Evolutionary conservation across 1,140 invertebrate species (phyloP).

Genomic region (Monomorium pharaonis): DNA sequence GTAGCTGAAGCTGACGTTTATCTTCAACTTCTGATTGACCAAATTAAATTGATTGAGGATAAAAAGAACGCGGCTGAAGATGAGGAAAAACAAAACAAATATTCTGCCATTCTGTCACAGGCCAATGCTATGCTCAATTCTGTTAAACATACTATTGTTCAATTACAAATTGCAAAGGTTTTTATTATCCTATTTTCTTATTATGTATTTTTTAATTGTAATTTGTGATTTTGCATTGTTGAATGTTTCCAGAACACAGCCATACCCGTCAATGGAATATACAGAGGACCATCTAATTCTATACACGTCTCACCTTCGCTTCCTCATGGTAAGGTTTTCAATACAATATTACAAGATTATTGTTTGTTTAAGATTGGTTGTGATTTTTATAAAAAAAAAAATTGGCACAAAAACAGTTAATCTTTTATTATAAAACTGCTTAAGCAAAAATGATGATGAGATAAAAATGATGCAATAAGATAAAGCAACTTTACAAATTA

Average conservation of each 20-base stretch:
- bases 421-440: neutral
- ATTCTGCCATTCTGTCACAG: constrained; percentile 80
- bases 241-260: constrained; percentile 91
- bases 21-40: constrained; percentile 97
- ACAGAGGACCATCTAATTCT: constrained; percentile 87
- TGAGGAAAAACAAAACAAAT: constrained; percentile 78
- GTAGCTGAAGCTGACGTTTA: constrained; percentile 98
- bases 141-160: constrained; percentile 98
- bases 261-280: constrained; percentile 94
- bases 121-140: constrained; percentile 84
- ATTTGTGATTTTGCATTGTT: neutral
- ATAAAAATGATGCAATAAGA: neutral
- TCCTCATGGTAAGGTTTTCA: constrained; percentile 74
- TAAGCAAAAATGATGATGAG: neutral
- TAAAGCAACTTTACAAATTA: neutral
- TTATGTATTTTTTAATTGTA: neutral
- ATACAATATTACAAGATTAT: neutral
- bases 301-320: constrained; percentile 71
- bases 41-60: constrained; percentile 89
- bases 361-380: neutral
- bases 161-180: constrained; percentile 98
- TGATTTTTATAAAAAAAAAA: neutral
- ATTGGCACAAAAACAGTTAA: neutral
- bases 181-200: constrained; percentile 35
- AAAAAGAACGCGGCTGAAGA: constrained; percentile 75